phyloP scores from a whole-genome alignment of 2,113 vertebrate genomes.

The Megalops atlanticus region DNA sequence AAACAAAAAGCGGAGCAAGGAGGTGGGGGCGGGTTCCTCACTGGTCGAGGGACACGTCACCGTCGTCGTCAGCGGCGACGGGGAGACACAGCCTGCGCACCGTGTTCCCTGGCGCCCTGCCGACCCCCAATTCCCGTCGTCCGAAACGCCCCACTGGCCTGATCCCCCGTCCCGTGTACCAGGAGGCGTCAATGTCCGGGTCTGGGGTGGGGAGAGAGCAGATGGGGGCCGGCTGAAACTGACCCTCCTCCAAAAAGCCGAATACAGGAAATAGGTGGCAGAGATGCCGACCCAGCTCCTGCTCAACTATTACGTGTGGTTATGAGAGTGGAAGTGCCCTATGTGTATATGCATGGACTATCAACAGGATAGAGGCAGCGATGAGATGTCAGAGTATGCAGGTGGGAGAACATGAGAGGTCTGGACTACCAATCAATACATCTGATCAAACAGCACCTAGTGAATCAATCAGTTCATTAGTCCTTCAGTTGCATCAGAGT shows the following conservation, averaged over 20 bases:
- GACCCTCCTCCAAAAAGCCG: not conserved
- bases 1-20: not conserved
- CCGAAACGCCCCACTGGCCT: slow-evolving; percentile 80
- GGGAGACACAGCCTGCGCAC: slow-evolving; percentile 36
- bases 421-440: too few species aligned
- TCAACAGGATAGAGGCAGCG: too few species aligned
- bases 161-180: slow-evolving; percentile 78
- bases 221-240: not conserved
- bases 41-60: not conserved
- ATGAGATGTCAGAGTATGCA: too few species aligned
- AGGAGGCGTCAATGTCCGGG: slow-evolving; percentile 76
- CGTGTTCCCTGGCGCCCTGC: slow-evolving; percentile 3
- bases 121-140: slow-evolving; percentile 39
- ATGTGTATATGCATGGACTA: not conserved
- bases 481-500: too few species aligned
- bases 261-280: not conserved
- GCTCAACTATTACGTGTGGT: too few species aligned
- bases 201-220: slow-evolving; percentile 53
- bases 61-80: not conserved
- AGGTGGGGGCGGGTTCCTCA: not conserved
- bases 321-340: too few species aligned
- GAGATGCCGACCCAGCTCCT: too few species aligned
- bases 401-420: too few species aligned
- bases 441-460: too few species aligned
- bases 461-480: too few species aligned